Conservation (phyloP, 2,888 invertebrate species). For the Germaria angustata region DNA sequence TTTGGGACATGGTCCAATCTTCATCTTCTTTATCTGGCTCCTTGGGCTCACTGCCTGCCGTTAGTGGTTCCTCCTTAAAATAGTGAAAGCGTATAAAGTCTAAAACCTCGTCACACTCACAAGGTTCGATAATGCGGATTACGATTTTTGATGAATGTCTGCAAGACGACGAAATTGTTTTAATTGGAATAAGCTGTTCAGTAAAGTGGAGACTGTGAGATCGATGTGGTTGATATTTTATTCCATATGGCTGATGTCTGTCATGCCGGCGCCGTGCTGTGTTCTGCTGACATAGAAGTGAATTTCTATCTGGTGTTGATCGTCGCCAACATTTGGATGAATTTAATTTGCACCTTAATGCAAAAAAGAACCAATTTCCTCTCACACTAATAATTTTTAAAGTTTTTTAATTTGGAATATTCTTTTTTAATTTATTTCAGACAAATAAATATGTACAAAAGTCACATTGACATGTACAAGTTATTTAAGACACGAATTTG, state of each 20-base stretch:
- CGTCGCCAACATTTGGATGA: constrained; percentile 15
- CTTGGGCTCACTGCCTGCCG: constrained; percentile 71
- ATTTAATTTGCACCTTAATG: background rate
- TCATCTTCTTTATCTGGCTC: constrained; percentile 73
- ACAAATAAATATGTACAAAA: too few species aligned
- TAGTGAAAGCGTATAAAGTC: constrained; percentile 74
- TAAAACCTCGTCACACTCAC: constrained; percentile 72
- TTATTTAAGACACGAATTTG: too few species aligned
- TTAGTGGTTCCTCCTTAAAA: constrained; percentile 77
- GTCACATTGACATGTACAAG: too few species aligned
- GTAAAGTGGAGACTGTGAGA: background rate
- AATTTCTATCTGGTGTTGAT: background rate
- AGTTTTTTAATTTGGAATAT: too few species aligned
- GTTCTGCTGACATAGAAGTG: background rate
- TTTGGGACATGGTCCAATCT: constrained; percentile 72
- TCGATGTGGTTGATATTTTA: background rate
- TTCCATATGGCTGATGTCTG: background rate
- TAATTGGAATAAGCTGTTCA: constrained; percentile 14
- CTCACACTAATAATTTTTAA: constrained; percentile 28
- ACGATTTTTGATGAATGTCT: constrained; percentile 53
- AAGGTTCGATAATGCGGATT: constrained; percentile 67
- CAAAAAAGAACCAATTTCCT: constrained; percentile 5
- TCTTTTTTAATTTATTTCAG: too few species aligned
- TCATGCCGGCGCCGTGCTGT: background rate
- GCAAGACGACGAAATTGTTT: constrained; percentile 8